These are phyloP conservation scores for Microctonus hyperodae DNA, from an alignment of 2,888 invertebrate genomes.

Conservation along the genomic window DNA sequence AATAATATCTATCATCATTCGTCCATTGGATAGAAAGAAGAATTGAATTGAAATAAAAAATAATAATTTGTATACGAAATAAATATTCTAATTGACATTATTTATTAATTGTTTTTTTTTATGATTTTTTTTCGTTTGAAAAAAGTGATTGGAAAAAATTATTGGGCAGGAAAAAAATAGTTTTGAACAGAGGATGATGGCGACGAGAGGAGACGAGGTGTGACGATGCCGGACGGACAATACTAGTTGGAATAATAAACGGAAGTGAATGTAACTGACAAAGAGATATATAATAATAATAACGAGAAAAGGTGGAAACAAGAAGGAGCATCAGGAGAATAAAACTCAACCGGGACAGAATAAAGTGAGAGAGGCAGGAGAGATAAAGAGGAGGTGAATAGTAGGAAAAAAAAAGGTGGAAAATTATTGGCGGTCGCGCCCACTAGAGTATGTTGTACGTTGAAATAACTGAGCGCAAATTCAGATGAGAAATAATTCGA, in stretches of 20 bases:
- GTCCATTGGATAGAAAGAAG: no score
- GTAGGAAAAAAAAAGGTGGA: neutral
- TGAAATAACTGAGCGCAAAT: neutral
- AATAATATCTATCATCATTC: no score
- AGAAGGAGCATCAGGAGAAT: neutral
- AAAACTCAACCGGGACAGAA: neutral
- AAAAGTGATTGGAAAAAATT: neutral
- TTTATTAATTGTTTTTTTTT: no score
- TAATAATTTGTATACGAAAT: no score
- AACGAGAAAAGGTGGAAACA: no score
- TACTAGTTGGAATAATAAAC: slow-evolving; percentile 40
- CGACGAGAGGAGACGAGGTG: slow-evolving; percentile 33
- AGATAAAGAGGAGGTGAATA: slow-evolving; percentile 35
- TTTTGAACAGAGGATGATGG: slow-evolving; percentile 13
- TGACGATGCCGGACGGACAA: slow-evolving; percentile 38
- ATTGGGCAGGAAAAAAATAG: slow-evolving; percentile 11
- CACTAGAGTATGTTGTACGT: slow-evolving; percentile 18
- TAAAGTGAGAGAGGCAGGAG: slow-evolving; percentile 24
- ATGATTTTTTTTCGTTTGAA: no score
- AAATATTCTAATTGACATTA: no score
- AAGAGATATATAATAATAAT: no score
- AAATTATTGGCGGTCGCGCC: slow-evolving; percentile 31
- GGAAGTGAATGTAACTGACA: slow-evolving; percentile 43
- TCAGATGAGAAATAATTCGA: slow-evolving; percentile 3
- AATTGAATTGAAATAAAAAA: neutral